phyloP scores from a whole-genome alignment of 2,888 invertebrate species.

The Nemotelus pantherinus region DNA sequence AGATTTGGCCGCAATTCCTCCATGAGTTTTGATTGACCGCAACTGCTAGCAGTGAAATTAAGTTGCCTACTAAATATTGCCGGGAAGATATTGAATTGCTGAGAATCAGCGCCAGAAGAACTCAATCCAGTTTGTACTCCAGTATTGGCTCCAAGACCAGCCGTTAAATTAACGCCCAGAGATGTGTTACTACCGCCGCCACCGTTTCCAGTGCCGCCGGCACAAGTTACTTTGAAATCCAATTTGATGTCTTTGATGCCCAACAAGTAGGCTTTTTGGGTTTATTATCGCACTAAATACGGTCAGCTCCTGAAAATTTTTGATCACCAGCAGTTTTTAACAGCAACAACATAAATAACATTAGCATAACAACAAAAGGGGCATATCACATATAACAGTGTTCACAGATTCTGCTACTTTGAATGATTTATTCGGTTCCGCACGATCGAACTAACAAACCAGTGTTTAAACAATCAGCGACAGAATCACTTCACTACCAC shows the following conservation, averaged over 20 bases:
- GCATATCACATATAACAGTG: too few species aligned
- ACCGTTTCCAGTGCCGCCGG: conserved; percentile 71
- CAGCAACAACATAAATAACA: too few species aligned
- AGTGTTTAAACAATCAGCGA: too few species aligned
- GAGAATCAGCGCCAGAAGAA: conserved; percentile 66
- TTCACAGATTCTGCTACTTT: too few species aligned
- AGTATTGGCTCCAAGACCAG: conserved; percentile 45
- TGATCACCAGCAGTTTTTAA: too few species aligned
- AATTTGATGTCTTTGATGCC: conserved; percentile 70
- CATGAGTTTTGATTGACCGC: conserved; percentile 84
- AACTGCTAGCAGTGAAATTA: conserved; percentile 78
- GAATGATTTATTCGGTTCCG: too few species aligned
- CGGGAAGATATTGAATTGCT: conserved; percentile 91
- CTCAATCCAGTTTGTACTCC: conserved; percentile 61
- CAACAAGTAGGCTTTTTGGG: conserved; percentile 12
- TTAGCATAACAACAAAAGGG: too few species aligned
- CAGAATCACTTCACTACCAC: too few species aligned
- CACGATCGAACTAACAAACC: too few species aligned
- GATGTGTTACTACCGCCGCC: conserved; percentile 66
- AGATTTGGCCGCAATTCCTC: conserved; percentile 86
- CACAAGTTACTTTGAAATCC: conserved; percentile 86
- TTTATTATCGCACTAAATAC: background rate
- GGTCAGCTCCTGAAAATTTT: too few species aligned
- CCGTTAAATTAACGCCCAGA: conserved; percentile 44
- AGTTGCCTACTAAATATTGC: conserved; percentile 90